Percentiles rank a stretch among this genome's conserved stretches.
phyloP scores from a whole-genome alignment of 2,797 vertebrate species.

The Sphaeramia orbicularis region DNA sequence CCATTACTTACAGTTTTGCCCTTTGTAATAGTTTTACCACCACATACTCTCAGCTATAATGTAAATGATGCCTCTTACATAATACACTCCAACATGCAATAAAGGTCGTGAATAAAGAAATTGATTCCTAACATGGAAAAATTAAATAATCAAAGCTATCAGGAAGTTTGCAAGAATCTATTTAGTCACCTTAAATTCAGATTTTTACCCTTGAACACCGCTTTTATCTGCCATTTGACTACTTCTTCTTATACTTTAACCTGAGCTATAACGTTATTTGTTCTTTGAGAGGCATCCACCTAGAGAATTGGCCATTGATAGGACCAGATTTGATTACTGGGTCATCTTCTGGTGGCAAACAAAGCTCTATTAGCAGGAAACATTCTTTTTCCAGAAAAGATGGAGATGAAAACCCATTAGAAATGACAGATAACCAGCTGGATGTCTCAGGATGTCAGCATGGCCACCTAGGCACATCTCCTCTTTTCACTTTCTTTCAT shows the following conservation, averaged over 20 bases:
- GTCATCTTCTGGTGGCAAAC: conserved; percentile 18
- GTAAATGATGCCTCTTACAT: too few species aligned
- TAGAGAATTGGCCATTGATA: background rate
- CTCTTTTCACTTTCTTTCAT: conserved; percentile 16
- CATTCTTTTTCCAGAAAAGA: conserved; percentile 43
- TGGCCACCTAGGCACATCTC: conserved; percentile 29
- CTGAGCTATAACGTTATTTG: background rate
- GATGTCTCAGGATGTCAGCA: conserved; percentile 54
- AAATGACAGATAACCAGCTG: conserved; percentile 65
- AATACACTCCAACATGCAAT: too few species aligned
- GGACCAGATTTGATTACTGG: conserved; percentile 16
- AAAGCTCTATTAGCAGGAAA: conserved; percentile 16
- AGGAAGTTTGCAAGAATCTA: background rate
- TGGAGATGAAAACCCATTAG: conserved; percentile 58
- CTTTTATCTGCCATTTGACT: background rate
- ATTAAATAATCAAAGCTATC: background rate
- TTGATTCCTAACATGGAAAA: conserved; percentile 1
- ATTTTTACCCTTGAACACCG: too few species aligned
- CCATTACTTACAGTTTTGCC: too few species aligned
- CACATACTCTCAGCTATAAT: too few species aligned
- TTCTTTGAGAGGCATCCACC: background rate
- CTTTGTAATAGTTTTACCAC: too few species aligned
- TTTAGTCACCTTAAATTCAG: background rate
- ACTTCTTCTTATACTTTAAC: background rate
- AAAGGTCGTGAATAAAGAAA: background rate